Evolutionary conservation across 2,797 vertebrate genomes (phyloP), one percentile per base, ranked within the genome.

Genomic region (Selene dorsalis): DNA sequence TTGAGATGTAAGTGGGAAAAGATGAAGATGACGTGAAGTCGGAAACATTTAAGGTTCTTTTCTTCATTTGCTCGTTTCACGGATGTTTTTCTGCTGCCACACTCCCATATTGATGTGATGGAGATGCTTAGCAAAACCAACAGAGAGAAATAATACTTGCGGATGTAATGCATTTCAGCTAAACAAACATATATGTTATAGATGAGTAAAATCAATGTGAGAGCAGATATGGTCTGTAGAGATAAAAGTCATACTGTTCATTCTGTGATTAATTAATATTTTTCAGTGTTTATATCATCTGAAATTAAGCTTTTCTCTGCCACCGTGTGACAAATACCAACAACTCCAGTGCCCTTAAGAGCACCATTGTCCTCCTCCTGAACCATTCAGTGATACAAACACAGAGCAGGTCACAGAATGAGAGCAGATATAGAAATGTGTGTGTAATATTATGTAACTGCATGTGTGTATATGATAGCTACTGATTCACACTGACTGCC

Each of bases 351-450:
- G 88, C 79, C 73, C 80, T 56, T 60, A n/a, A 87, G 84, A 80
- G 80, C 85, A 87, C 79, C 69, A 18, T 39, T 8, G 13, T 79
- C 84, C 91, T 94, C 73, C 78, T 69, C 69, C 58, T 74, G 53
- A 93, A 93, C 93, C 94, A 91, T 94, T 93, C 92, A 92, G 93
- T 87, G 85, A 92, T 82, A 89, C 62, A 84, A 86, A 86, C 87
- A 85, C 87, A 89, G 18, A 5, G 86, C 77, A 57, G 80, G 72
- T 83, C 85, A 87, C 80, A 89, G 86, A 87, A 88, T 84, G 79
- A 91, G 79, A 88, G 80, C 86, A 80, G 79, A 81, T 87, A 90
- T 65, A 79, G 82, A 79, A 61, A 73, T 38, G 73, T 75, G 70
- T 84, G 80, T 75, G 72, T 86, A 70, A 80, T 86, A 90, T 71